phyloP scores from a whole-genome alignment of 1,140 invertebrate species.

The Psilanteris sp. region DNA sequence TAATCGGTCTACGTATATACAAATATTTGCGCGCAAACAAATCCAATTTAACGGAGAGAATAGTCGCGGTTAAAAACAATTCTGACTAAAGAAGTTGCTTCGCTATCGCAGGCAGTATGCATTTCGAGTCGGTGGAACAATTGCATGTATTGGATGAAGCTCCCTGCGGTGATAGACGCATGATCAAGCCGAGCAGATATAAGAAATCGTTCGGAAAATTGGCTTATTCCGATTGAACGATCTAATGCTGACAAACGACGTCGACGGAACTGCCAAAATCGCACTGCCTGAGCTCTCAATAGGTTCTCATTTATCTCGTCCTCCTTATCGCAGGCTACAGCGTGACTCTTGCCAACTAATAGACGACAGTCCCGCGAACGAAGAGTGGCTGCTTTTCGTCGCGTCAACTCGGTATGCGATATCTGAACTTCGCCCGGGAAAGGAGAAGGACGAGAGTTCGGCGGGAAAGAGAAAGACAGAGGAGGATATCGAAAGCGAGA shows the following conservation, averaged over 20 bases:
- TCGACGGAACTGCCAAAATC: constrained; percentile 68
- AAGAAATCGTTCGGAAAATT: constrained; percentile 78
- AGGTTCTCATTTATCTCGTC: constrained; percentile 42
- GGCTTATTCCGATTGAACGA: constrained; percentile 73
- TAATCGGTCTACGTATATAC: no score
- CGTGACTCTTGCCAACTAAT: constrained; percentile 46
- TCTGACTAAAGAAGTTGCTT: no score
- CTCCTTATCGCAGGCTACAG: constrained; percentile 34
- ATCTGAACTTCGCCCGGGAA: not conserved
- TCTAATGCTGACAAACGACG: constrained; percentile 71
- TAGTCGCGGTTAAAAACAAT: no score
- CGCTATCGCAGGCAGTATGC: no score
- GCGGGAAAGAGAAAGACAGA: not conserved
- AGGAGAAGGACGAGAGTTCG: not conserved
- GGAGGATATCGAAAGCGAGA: not conserved
- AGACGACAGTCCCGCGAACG: constrained; percentile 14
- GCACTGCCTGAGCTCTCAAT: constrained; percentile 49
- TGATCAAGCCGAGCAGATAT: constrained; percentile 67
- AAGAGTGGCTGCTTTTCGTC: constrained; percentile 28
- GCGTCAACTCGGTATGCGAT: constrained; percentile 21
- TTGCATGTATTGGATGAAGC: constrained; percentile 38
- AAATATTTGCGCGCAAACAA: no score
- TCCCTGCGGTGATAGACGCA: constrained; percentile 39
- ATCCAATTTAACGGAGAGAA: no score
- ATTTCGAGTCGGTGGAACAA: constrained; percentile 42